A percentile compares a stretch with the other conserved stretches of the same genome.
Evolutionary conservation across 2,888 invertebrate genomes (phyloP).

Genomic region (Ophion obscuratus): DNA sequence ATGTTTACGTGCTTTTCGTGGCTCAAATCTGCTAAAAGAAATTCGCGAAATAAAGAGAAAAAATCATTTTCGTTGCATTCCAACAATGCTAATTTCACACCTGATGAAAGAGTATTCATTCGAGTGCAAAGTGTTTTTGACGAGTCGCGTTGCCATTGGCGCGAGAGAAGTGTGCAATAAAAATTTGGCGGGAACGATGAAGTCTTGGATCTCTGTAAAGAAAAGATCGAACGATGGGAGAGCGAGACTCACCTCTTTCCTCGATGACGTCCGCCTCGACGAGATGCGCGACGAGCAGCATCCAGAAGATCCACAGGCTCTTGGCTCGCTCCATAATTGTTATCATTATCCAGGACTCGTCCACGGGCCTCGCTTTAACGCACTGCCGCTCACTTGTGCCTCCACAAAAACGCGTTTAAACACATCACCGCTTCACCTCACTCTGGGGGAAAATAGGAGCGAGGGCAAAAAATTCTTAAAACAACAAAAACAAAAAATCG

Average conservation of each 20-base stretch:
- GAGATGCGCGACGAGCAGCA: slow-evolving; percentile 71
- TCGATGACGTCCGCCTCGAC: slow-evolving; percentile 77
- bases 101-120: too few relatives aligned
- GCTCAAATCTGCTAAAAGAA: too few relatives aligned
- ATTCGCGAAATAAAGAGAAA: too few relatives aligned
- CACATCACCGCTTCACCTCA: slow-evolving; percentile 78
- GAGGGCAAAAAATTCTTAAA: slow-evolving; percentile 15
- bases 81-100: too few relatives aligned
- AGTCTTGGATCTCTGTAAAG: too few relatives aligned
- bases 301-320: slow-evolving; percentile 70
- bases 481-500: not conserved
- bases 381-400: slow-evolving; percentile 68
- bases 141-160: too few relatives aligned
- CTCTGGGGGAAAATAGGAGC: slow-evolving; percentile 29
- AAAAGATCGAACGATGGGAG: too few relatives aligned
- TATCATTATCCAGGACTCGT: slow-evolving; percentile 70
- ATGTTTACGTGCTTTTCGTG: too few relatives aligned
- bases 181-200: too few relatives aligned
- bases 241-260: slow-evolving; percentile 79
- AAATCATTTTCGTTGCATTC: too few relatives aligned
- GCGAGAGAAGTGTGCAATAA: too few relatives aligned
- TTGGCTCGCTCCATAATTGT: slow-evolving; percentile 75
- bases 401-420: slow-evolving; percentile 75
- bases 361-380: slow-evolving; percentile 66
- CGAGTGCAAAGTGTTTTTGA: too few relatives aligned